Conservation (phyloP, 2,888 invertebrate species). For the Heliconius ethilla region DNA sequence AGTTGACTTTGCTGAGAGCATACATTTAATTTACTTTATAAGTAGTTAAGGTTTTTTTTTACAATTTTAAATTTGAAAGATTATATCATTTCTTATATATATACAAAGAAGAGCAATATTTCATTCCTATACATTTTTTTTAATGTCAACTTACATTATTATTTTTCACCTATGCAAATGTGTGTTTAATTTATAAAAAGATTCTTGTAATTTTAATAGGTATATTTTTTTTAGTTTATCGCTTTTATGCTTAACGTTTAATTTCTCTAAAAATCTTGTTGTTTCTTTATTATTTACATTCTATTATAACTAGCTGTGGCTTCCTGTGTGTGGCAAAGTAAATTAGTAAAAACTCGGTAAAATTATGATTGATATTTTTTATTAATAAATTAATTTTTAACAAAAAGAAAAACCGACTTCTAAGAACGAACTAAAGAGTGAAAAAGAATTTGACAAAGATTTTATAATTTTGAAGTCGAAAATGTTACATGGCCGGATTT, state of each 20-base stretch:
- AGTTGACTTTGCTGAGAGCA: no score
- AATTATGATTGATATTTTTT: neutral
- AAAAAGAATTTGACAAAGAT: no score
- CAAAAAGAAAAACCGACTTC: no score
- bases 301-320: neutral
- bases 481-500: neutral
- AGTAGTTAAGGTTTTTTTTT: conserved; percentile 8
- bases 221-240: neutral
- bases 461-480: no score
- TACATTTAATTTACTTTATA: conserved; percentile 23
- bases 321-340: neutral
- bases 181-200: neutral
- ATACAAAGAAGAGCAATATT: neutral
- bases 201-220: neutral
- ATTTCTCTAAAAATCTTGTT: neutral
- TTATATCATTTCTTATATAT: neutral
- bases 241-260: neutral
- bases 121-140: neutral
- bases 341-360: neutral
- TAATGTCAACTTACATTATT: neutral
- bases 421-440: no score
- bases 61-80: neutral
- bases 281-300: neutral
- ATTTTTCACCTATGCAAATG: neutral
- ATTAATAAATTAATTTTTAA: no score